Conservation (phyloP, 2,113 vertebrate genomes). For the Rousettus leschenaultii region DNA sequence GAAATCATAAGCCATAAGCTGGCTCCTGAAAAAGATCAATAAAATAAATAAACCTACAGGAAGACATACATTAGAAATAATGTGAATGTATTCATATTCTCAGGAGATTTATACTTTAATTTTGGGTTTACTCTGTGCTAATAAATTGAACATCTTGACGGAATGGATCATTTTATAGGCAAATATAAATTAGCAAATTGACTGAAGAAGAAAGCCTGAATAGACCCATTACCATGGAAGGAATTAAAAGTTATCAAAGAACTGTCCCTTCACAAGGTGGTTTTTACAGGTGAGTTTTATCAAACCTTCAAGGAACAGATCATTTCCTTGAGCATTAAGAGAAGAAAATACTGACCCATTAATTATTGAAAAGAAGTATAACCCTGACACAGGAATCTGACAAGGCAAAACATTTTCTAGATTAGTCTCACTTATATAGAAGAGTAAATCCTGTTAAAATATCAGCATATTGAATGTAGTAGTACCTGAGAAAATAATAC, state of each 20-base stretch:
- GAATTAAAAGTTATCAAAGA: slow-evolving; percentile 68
- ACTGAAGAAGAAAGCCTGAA: slow-evolving; percentile 69
- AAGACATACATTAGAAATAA: slow-evolving; percentile 26
- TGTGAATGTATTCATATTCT: background rate
- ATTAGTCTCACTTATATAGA: background rate
- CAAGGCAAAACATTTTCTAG: background rate
- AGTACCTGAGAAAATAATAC: background rate
- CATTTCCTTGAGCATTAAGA: slow-evolving; percentile 44
- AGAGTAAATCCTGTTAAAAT: background rate
- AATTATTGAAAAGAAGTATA: slow-evolving; percentile 11
- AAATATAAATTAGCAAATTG: slow-evolving; percentile 72
- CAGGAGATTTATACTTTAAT: slow-evolving; percentile 44
- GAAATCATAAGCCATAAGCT: background rate
- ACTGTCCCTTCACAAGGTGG: slow-evolving; percentile 66
- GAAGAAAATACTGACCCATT: slow-evolving; percentile 19
- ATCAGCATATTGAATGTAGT: background rate
- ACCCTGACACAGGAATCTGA: background rate
- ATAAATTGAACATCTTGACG: slow-evolving; percentile 71
- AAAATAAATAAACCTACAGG: slow-evolving; percentile 8
- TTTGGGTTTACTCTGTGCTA: slow-evolving; percentile 60
- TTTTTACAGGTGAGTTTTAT: slow-evolving; percentile 71
- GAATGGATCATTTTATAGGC: slow-evolving; percentile 76
- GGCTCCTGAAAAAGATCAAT: slow-evolving; percentile 33
- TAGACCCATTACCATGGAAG: slow-evolving; percentile 68
- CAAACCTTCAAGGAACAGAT: slow-evolving; percentile 33